Evolutionary conservation across 2,113 vertebrate species (phyloP).

Genomic region (Tetrax tetrax): DNA sequence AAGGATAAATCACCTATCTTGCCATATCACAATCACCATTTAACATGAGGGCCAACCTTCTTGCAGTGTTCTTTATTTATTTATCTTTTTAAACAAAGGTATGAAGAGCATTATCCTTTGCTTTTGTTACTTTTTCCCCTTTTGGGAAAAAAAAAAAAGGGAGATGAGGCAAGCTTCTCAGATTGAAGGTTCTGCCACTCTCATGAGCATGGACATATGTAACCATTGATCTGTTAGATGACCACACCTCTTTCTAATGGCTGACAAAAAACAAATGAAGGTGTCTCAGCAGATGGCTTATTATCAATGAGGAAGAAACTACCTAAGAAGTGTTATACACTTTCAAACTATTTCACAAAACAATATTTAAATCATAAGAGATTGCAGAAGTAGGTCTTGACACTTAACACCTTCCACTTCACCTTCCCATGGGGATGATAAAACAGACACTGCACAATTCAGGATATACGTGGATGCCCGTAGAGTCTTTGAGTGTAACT

Average conservation of each 20-base stretch:
- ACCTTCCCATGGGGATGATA: neutral
- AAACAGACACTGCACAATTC: rapidly evolving
- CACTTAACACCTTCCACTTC: neutral
- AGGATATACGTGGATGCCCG: neutral
- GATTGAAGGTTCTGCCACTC: neutral
- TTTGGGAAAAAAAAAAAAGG: neutral
- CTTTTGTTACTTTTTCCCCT: neutral
- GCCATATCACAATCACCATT: neutral
- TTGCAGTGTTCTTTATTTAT: neutral
- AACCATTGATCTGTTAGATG: neutral
- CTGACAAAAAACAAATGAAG: neutral
- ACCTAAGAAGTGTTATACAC: neutral
- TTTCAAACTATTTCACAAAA: neutral
- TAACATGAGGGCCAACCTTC: neutral
- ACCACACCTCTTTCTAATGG: neutral
- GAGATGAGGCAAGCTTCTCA: neutral
- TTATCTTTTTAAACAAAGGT: neutral
- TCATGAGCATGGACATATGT: neutral
- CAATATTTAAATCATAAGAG: neutral
- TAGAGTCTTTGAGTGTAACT: neutral
- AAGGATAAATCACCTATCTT: neutral
- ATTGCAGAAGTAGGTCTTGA: neutral
- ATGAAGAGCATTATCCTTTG: neutral
- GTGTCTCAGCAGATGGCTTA: neutral
- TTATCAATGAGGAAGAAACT: neutral